Conservation (phyloP, 2,113 vertebrate species). For the Lycaon pictus region DNA sequence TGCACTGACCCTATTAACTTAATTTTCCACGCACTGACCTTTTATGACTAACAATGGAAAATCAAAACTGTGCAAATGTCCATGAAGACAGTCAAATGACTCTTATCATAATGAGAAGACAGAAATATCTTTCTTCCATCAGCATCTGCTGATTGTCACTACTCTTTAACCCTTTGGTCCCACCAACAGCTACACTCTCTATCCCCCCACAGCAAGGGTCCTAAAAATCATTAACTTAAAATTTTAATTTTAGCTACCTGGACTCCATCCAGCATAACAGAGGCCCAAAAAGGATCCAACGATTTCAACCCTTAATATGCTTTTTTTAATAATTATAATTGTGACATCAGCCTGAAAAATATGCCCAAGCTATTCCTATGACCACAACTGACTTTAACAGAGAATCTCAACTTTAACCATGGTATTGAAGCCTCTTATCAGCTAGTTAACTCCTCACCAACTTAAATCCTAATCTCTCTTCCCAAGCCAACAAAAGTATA, state of each 20-base stretch:
- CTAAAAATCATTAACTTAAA: conserved; percentile 65
- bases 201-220: conserved; percentile 48
- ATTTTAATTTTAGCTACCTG: conserved; percentile 53
- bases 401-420: background rate
- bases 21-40: conserved; percentile 89
- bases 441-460: background rate
- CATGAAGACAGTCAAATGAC: conserved; percentile 90
- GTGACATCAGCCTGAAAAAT: background rate
- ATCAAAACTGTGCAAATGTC: conserved; percentile 90
- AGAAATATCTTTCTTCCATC: conserved; percentile 87
- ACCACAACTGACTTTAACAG: background rate
- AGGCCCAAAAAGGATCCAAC: background rate
- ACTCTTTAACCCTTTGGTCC: conserved; percentile 86
- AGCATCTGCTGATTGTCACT: conserved; percentile 86
- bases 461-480: conserved; percentile 1
- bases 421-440: background rate
- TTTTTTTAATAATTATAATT: background rate
- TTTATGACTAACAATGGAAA: conserved; percentile 89
- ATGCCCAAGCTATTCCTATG: background rate
- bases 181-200: conserved; percentile 35
- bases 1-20: conserved; percentile 91
- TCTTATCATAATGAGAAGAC: conserved; percentile 88
- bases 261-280: background rate
- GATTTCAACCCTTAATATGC: background rate
- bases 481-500: background rate